Evolutionary conservation across 1,140 invertebrate genomes (phyloP), one percentile per base, ranked within the genome.

Genomic region (Camponotus vicinus): DNA sequence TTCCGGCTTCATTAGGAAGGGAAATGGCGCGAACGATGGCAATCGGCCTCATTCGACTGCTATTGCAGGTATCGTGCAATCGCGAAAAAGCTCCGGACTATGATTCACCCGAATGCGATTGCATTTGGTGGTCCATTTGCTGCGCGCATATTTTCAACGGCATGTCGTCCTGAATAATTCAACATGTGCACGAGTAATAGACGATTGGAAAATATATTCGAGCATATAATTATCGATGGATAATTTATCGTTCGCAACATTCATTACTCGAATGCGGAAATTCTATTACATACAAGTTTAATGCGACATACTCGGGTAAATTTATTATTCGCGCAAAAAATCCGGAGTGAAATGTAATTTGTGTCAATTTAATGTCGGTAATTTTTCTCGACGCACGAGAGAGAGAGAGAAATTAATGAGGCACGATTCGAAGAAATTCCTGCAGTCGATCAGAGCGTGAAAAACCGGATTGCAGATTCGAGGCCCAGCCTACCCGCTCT

Each of bases 401-500:
- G 42, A 45, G 9, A 40, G 9, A 42, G 18, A 42, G n/a, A 69
- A 27, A 32, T 71, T 52, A 11, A 49, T 45, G 27, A 37, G 32
- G 2, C 34, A 34, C 40, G 27, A 85, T 9, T 3, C 11, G 13
- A 55, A 66, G 15, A 76, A 84, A 42, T 66, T 79, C 9, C 32
- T 42, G n/a, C 42, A 52, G 15, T 9, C 64, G 21, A 73, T 76
- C 27, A 1, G 52, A 21, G n/a, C 32, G 8, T 27, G 45, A 70
- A 84, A 90, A 90, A 87, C 89, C 79, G 85, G 77, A 87, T 78
- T 40, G 59, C 64, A 57, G 86, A 78, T 55, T 73, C 80, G 80
- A 85, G 76, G 91, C 85, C 92, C 92, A 89, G 91, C 92, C 93
- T 92, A 93, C 92, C 86, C 85, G 88, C 86, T 52, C 49, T 18